phyloP scores from a whole-genome alignment of 2,888 invertebrate species.

The Carpatolechia fugitivella region DNA sequence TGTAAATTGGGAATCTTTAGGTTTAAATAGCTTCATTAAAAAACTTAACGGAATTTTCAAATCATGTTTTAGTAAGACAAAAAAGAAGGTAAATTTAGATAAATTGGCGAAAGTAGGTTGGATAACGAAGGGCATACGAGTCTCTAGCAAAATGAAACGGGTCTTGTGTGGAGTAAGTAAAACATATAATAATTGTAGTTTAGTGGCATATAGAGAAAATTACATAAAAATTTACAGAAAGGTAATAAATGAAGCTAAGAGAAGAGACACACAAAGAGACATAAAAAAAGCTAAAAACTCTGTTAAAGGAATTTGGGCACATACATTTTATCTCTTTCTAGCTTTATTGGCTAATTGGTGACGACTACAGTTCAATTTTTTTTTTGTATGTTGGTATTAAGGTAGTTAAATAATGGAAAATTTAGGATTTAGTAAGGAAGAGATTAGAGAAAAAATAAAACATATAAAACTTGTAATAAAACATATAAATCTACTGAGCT shows the following conservation, averaged over 20 bases:
- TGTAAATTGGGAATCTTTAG: neutral
- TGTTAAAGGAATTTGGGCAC: neutral
- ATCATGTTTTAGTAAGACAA: neutral
- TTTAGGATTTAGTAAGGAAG: no score
- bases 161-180: neutral
- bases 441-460: no score
- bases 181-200: neutral
- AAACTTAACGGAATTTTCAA: neutral
- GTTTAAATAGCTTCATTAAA: neutral
- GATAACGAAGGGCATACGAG: neutral
- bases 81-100: neutral
- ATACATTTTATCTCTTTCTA: no score
- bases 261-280: neutral
- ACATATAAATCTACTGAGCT: no score
- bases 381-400: no score
- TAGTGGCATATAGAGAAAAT: neutral
- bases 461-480: no score
- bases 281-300: neutral
- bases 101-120: neutral
- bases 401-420: no score
- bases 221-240: neutral
- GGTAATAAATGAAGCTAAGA: neutral
- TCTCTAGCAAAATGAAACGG: neutral
- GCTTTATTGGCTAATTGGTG: no score
- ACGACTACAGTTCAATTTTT: no score